Evolutionary conservation across 2,113 vertebrate genomes (phyloP), one percentile per base, ranked within the genome.

Genomic region (Leptobrachium leishanense): DNA sequence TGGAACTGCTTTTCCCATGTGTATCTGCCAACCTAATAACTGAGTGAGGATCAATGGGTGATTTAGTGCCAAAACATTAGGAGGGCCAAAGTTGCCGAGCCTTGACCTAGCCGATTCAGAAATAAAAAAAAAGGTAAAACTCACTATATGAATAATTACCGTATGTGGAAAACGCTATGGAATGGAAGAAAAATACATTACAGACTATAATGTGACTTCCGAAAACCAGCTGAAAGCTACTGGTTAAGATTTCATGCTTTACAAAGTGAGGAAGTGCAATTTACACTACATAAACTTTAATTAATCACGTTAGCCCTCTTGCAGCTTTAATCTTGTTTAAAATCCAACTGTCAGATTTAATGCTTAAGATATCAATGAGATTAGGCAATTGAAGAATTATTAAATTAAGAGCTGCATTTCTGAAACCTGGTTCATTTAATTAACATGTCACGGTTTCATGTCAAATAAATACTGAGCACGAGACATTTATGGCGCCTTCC

Each of bases 311-410:
- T 73, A 74, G 70, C 50, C 70, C 64, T 74, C 70, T 55, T 74
- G 53, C 63, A 31, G 62, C 67, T 74, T 80, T 74, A 80, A 80
- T 80, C 63, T 72, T 80, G 77, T 74, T 74, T 80, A 80, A 74
- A 44, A 80, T 80, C 64, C 31, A 80, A 68, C 77, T 74, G 77
- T 80, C 77, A 80, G 9, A 80, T 80, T 73, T 74, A 80, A 80
- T 80, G 71, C 43, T 80, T 80, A 80, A 68, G 50, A 80, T 80
- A 80, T 68, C 71, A 80, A 68, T 59, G 77, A 80, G 71, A 80
- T 74, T 74, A 46, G 63, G 63, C 77, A 80, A 80, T 80, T 59
- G 62, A 74, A 53, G 50, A 80, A 80, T 80, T 80, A 80, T 74
- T 80, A 80, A 74, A 80, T 80, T 80, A 80, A n/a, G 43, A 72